phyloP scores from a whole-genome alignment of 2,113 vertebrate genomes.

The Candoia aspera region DNA sequence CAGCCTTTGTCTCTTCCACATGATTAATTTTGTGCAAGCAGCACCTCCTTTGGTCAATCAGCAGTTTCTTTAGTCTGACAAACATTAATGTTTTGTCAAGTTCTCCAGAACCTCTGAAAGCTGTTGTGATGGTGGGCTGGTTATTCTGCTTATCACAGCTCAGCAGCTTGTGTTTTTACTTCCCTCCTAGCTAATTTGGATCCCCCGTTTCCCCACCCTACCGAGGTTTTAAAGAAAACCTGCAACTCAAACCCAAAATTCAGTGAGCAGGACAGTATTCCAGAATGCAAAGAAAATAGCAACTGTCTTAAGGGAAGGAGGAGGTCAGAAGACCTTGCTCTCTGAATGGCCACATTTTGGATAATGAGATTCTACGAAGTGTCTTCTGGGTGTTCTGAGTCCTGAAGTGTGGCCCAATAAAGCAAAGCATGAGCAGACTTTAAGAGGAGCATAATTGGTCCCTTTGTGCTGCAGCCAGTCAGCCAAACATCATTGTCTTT shows the following conservation, averaged over 20 bases:
- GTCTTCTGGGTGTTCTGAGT: neutral
- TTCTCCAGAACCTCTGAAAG: neutral
- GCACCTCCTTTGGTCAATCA: neutral
- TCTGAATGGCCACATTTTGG: neutral
- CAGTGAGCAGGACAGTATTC: neutral
- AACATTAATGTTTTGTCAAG: neutral
- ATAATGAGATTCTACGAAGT: slow-evolving; percentile 21
- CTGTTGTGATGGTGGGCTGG: neutral
- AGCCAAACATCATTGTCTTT: neutral
- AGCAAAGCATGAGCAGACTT: neutral
- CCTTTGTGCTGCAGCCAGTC: slow-evolving; percentile 4
- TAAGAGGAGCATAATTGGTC: slow-evolving; percentile 24
- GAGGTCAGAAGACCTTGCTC: neutral
- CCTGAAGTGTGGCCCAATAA: slow-evolving; percentile 11
- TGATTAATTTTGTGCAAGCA: neutral
- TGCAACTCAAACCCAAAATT: neutral
- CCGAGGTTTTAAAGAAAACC: neutral
- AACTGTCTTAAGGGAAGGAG: neutral
- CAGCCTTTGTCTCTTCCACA: neutral
- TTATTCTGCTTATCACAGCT: neutral
- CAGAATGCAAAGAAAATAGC: neutral
- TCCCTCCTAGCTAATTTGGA: neutral
- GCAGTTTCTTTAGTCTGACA: neutral
- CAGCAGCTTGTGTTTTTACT: neutral
- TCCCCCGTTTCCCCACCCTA: neutral